Evolutionary conservation across 1,140 invertebrate species (phyloP), one percentile per base, ranked within the genome.

Genomic region (Gonatopus flavifemur): DNA sequence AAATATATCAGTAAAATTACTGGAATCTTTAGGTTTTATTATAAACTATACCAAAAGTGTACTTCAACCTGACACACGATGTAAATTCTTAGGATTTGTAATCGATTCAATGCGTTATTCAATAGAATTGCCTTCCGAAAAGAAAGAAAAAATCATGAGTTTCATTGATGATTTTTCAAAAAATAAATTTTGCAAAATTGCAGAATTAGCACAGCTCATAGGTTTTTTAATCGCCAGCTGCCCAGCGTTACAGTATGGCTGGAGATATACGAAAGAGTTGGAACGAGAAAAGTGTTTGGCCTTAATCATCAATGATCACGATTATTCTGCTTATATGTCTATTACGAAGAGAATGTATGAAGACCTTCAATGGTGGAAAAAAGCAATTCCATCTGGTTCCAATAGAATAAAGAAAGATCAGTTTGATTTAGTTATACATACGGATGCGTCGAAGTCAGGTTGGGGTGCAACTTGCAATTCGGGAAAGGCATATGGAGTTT

Each of bases 351-450:
- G 3, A 12, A 9, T 19, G 8, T 20, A 13, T 18, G n/a, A 37
- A 31, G 48, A 57, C 15, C 49, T 69, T 32, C 3, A 38, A 3
- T 66, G 62, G 62, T 65, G 61, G 59, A 20, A 31, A 39, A 4
- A 39, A 10, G 31, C 58, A 20, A 43, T 58, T 16, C 13, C 16
- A 8, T 25, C 35, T 19, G 31, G 22, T 8, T 41, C 8, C 3
- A 54, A 54, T 21, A 39, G 49, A 13, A 61, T 62, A 25, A 37
- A 40, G 8, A 15, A n/a, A 8, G 10, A 15, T n/a, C 28, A 43
- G 20, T 55, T 15, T 36, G 10, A 31, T n/a, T 3, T 40, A 0
- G 31, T 18, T 15, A 19, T 51, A n/a, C 51, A 7, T 19, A 39
- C 48, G 3, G 41, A 55, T 13, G 48, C 48, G 0, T 55, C 48